A percentile compares a stretch with the other conserved stretches of the same genome.
Conservation (phyloP, 2,113 vertebrate species). For the Colossoma macropomum region DNA sequence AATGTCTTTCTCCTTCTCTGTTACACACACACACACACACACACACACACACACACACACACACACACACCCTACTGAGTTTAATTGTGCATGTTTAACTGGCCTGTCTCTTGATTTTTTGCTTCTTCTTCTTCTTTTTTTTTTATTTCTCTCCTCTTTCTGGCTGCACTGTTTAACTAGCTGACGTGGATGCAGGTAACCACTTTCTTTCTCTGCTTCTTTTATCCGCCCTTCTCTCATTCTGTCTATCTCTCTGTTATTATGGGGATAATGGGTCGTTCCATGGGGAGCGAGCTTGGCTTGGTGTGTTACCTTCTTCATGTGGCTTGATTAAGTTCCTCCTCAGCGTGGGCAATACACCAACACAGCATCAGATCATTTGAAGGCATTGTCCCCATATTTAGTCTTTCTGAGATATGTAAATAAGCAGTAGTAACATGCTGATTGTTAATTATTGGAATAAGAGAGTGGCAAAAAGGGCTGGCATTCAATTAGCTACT, state of each 20-base stretch:
- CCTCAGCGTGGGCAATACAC: background rate
- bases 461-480: too few relatives aligned
- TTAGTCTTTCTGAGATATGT: too few relatives aligned
- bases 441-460: too few relatives aligned
- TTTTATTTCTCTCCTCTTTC: slow-evolving; percentile 63
- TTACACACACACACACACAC: background rate
- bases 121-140: slow-evolving; percentile 83
- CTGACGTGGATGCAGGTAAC: slow-evolving; percentile 99
- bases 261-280: background rate
- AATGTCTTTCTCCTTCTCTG: background rate
- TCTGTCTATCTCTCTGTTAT: background rate
- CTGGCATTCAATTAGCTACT: too few relatives aligned
- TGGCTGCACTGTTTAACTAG: slow-evolving; percentile 78
- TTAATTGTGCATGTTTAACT: slow-evolving; percentile 64
- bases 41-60: too few relatives aligned
- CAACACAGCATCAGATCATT: background rate
- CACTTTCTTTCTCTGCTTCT: slow-evolving; percentile 65
- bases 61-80: slow-evolving; percentile 4
- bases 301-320: slow-evolving; percentile 17
- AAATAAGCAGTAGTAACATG: too few relatives aligned
- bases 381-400: background rate
- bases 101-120: slow-evolving; percentile 63
- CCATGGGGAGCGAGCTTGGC: background rate
- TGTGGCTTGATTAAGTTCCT: background rate
- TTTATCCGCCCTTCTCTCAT: background rate